Evolutionary conservation across 2,113 vertebrate genomes (phyloP).

Genomic region (Dromas ardeola): DNA sequence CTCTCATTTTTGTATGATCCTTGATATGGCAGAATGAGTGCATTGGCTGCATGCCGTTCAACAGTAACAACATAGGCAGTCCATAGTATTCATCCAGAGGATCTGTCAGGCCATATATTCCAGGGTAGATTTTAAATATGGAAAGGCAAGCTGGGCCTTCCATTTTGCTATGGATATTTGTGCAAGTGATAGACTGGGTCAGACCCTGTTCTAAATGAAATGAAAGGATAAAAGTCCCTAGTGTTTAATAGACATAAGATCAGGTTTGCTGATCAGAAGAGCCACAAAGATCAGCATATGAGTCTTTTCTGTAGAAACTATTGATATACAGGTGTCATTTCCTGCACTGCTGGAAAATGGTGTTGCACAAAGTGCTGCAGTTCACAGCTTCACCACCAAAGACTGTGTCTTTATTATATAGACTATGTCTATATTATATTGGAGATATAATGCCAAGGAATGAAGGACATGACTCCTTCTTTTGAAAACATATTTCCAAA

Average conservation of each 20-base stretch:
- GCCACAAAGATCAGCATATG: background rate
- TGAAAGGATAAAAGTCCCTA: background rate
- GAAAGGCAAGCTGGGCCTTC: background rate
- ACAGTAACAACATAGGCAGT: background rate
- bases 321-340: background rate
- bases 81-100: background rate
- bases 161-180: background rate
- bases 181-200: background rate
- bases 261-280: background rate
- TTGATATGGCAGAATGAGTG: background rate
- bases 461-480: background rate
- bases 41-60: background rate
- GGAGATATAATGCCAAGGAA: background rate
- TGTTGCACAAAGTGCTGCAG: background rate
- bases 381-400: background rate
- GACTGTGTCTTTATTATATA: background rate
- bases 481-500: background rate
- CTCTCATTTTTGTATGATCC: background rate
- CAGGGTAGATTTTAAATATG: background rate
- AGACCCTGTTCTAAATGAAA: background rate
- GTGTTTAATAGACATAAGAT: background rate
- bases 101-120: background rate
- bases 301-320: background rate
- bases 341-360: background rate
- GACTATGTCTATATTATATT: background rate